These are phyloP conservation scores for Melipona bicolor DNA, from an alignment of 2,888 invertebrate genomes.

Conservation along the genomic window DNA sequence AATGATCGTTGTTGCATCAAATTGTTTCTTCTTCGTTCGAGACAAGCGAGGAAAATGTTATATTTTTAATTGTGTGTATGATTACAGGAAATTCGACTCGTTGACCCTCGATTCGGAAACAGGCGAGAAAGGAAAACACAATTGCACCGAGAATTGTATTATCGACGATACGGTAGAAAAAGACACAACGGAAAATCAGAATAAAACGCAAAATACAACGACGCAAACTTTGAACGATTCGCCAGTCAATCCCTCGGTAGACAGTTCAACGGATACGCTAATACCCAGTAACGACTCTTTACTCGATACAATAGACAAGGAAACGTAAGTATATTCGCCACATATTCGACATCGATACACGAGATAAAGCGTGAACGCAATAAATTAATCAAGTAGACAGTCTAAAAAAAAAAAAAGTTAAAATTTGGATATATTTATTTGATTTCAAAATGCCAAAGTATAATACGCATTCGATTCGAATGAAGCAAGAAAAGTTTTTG, in stretches of 20 bases:
- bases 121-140: constrained; percentile 63
- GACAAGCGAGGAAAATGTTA: neutral
- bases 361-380: neutral
- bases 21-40: neutral
- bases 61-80: neutral
- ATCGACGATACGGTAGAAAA: constrained; percentile 62
- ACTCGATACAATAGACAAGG: constrained; percentile 69
- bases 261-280: constrained; percentile 86
- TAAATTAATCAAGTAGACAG: neutral
- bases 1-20: neutral
- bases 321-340: constrained; percentile 76
- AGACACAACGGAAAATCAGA: constrained; percentile 49
- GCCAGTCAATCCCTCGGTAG: constrained; percentile 82
- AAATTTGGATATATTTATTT: neutral
- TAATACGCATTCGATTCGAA: neutral
- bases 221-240: constrained; percentile 75
- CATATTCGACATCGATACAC: neutral
- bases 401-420: neutral
- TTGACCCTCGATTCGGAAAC: constrained; percentile 78
- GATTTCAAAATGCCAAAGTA: neutral
- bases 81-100: constrained; percentile 81
- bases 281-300: constrained; percentile 81
- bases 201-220: neutral
- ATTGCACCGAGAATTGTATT: constrained; percentile 68
- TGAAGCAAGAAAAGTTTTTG: constrained; percentile 16